phyloP scores from a whole-genome alignment of 2,113 vertebrate genomes.

The Onychostoma macrolepis region DNA sequence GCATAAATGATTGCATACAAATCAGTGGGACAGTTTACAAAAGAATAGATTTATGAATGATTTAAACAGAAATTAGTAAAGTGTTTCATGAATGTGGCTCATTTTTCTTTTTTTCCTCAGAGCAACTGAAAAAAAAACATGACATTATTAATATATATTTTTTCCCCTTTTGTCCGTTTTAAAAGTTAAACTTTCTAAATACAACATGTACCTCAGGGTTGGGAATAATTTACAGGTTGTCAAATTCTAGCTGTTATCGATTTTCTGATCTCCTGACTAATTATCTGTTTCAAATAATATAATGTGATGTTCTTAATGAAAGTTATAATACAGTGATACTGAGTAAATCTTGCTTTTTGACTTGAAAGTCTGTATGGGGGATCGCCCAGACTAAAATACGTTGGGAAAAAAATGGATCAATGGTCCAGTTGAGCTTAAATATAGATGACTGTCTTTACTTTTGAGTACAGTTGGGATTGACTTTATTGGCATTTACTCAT shows the following conservation, averaged over 20 bases:
- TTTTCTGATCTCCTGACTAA: neutral
- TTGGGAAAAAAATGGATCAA: neutral
- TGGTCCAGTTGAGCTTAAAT: neutral
- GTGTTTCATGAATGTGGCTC: neutral
- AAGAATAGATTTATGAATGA: neutral
- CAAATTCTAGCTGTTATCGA: neutral
- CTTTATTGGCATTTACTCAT: slow-evolving; percentile 21
- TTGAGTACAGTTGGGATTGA: neutral
- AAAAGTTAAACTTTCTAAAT: neutral
- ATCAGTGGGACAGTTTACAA: neutral
- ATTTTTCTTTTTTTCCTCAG: neutral
- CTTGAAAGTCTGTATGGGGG: neutral
- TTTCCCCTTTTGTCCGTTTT: neutral
- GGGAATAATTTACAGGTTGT: neutral
- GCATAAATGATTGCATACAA: neutral
- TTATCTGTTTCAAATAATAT: neutral
- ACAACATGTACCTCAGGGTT: neutral
- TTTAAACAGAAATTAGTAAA: neutral
- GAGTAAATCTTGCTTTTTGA: neutral
- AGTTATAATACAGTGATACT: neutral
- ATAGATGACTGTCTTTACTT: slow-evolving; percentile 28
- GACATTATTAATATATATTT: neutral
- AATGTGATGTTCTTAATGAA: neutral
- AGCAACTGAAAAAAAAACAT: neutral
- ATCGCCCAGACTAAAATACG: neutral